phyloP scores from a whole-genome alignment of 2,797 vertebrate species.

The Scyliorhinus canicula region DNA sequence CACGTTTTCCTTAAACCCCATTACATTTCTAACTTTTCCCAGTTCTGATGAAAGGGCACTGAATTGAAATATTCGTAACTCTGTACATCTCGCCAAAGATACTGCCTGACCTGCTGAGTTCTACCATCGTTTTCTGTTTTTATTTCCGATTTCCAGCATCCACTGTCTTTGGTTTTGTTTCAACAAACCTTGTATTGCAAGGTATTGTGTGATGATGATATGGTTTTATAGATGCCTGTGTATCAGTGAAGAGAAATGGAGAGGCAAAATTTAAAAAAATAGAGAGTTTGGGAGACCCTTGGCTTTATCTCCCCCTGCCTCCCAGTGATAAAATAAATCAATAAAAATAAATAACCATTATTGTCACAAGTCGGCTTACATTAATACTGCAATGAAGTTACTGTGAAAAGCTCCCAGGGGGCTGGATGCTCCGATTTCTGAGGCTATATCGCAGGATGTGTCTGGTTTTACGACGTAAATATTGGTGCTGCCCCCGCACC shows the following conservation, averaged over 20 bases:
- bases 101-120: background rate
- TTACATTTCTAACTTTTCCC: no score
- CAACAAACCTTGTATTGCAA: background rate
- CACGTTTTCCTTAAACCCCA: no score
- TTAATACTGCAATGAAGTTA: no score
- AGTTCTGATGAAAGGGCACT: no score
- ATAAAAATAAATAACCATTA: no score
- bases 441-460: no score
- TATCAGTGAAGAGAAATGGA: background rate
- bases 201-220: background rate
- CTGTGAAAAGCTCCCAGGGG: no score
- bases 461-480: no score
- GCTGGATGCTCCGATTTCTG: no score
- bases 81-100: background rate
- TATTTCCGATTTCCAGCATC: background rate
- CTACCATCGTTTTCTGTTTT: background rate
- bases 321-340: no score
- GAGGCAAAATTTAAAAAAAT: background rate
- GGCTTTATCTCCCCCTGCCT: background rate
- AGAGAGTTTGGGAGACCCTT: background rate
- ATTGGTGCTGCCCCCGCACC: no score
- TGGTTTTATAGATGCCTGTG: background rate
- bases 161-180: background rate
- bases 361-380: no score
- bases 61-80: background rate